These are phyloP conservation scores for Pseudolaguvia tuberculata DNA, from an alignment of 2,113 vertebrate genomes.

Conservation along the genomic window DNA sequence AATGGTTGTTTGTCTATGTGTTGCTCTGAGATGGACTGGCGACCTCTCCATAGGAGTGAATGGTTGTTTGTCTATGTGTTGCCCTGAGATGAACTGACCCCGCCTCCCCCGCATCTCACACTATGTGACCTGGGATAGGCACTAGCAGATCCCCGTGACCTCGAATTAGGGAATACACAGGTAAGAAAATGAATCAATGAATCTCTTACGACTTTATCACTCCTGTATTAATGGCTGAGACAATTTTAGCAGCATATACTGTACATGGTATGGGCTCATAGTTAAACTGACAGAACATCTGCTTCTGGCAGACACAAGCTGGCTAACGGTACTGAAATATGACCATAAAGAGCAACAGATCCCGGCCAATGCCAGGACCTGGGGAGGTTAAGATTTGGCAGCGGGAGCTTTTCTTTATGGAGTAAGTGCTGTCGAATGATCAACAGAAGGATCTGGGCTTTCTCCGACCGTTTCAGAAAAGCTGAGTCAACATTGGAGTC, in stretches of 20 bases:
- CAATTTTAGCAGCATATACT: not conserved
- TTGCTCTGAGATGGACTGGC: too few relatives aligned
- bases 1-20: too few relatives aligned
- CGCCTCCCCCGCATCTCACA: too few relatives aligned
- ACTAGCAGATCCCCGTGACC: too few relatives aligned
- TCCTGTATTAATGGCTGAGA: not conserved
- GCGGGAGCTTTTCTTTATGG: conserved; percentile 12
- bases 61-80: too few relatives aligned
- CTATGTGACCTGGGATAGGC: too few relatives aligned
- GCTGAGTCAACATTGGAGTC: conserved; percentile 38
- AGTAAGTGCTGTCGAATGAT: conserved; percentile 14
- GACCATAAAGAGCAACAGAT: conserved; percentile 5
- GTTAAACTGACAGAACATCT: not conserved
- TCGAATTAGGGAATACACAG: too few relatives aligned
- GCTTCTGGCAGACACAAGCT: not conserved
- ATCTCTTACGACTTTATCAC: too few relatives aligned
- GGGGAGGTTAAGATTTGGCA: not conserved
- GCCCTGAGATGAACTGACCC: too few relatives aligned
- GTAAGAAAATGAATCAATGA: too few relatives aligned
- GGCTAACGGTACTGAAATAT: not conserved
- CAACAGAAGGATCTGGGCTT: conserved; percentile 29
- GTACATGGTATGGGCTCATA: not conserved
- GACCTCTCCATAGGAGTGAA: too few relatives aligned
- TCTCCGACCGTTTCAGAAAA: conserved; percentile 27
- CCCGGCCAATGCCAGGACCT: conserved; percentile 5